These are phyloP conservation scores for Plutella xylostella DNA, from an alignment of 2,888 invertebrate genomes.

Conservation along the genomic window DNA sequence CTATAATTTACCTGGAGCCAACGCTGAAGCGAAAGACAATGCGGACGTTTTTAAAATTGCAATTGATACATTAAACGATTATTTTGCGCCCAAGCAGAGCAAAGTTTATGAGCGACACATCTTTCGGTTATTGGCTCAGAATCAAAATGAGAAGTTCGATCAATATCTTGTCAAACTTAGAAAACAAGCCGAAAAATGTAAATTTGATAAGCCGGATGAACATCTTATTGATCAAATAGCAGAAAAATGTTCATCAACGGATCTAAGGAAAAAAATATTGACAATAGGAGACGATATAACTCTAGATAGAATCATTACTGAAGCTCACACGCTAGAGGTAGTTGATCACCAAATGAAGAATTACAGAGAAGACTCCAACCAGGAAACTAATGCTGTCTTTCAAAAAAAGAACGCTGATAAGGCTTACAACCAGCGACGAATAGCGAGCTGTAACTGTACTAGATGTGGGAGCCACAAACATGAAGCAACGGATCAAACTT, in stretches of 20 bases:
- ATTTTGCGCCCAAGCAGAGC: constrained; percentile 26
- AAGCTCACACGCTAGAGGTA: constrained; percentile 11
- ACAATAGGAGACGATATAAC: constrained; percentile 9
- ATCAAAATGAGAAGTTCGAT: constrained; percentile 23
- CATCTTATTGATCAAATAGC: constrained; percentile 23
- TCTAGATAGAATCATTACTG: constrained; percentile 5
- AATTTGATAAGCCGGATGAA: constrained; percentile 23
- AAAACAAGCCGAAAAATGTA: constrained; percentile 25
- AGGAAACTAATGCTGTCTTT: background rate
- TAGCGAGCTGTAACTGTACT: background rate
- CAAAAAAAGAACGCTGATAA: no score
- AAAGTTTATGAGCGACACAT: constrained; percentile 17
- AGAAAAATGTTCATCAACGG: constrained; percentile 18
- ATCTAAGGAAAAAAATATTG: constrained; percentile 12
- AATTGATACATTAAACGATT: constrained; percentile 20
- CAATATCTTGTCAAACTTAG: constrained; percentile 24
- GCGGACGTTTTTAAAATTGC: constrained; percentile 10
- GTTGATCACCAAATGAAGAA: constrained; percentile 8
- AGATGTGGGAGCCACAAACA: constrained; percentile 6
- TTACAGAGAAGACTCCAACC: constrained; percentile 2
- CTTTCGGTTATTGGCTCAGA: constrained; percentile 24
- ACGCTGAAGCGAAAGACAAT: constrained; percentile 8
- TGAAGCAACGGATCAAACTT: background rate
- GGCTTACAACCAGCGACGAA: background rate
- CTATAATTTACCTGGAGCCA: constrained; percentile 22